Percentiles rank a stretch among this genome's conserved stretches.
phyloP scores from a whole-genome alignment of 2,113 vertebrate genomes.

The Guaruba guarouba region DNA sequence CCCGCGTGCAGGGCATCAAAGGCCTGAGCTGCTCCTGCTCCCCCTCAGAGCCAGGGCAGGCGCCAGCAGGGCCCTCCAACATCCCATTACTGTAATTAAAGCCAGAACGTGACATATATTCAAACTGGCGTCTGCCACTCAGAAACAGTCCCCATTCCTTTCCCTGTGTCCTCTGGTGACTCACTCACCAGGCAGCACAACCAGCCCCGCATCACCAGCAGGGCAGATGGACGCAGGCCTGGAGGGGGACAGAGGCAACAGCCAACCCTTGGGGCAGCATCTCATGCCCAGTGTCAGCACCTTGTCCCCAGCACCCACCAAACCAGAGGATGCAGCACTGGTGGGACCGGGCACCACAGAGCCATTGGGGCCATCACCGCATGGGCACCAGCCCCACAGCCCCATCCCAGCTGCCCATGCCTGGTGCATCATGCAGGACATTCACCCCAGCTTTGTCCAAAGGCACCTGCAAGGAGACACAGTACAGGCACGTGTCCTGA shows the following conservation, averaged over 20 bases:
- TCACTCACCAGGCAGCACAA: rapidly evolving
- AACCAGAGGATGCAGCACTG: neutral
- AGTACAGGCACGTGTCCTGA: neutral
- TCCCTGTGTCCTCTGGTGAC: neutral
- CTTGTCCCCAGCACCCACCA: rapidly evolving
- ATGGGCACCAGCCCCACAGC: neutral
- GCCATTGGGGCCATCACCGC: rapidly evolving
- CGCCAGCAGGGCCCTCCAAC: neutral
- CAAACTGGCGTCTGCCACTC: neutral
- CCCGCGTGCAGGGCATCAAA: rapidly evolving
- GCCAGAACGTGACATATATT: neutral
- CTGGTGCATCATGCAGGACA: neutral
- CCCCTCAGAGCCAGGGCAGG: neutral
- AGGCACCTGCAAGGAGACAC: neutral
- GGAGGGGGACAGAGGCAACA: rapidly evolving
- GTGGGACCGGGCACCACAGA: rapidly evolving
- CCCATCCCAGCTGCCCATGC: rapidly evolving
- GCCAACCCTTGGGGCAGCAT: neutral
- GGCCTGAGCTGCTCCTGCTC: neutral
- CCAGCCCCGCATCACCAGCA: rapidly evolving
- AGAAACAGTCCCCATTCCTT: neutral
- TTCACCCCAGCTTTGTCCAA: neutral
- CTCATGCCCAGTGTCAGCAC: neutral
- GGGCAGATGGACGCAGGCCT: rapidly evolving
- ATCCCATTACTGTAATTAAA: constrained; percentile 26